phyloP scores from a whole-genome alignment of 2,113 vertebrate genomes.

The Ophthalmolycus amberensis region DNA sequence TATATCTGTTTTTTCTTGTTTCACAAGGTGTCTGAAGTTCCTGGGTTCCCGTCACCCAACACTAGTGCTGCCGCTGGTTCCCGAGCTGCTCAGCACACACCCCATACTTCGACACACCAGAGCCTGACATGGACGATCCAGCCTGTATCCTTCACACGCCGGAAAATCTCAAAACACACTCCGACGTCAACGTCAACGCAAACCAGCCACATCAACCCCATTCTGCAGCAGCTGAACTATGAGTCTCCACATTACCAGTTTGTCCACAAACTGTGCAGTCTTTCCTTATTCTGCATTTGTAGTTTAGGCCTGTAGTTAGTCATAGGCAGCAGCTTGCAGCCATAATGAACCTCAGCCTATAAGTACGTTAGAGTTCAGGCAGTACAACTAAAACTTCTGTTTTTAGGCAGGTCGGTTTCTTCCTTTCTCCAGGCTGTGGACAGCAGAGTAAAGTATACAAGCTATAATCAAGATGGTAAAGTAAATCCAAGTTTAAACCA shows the following conservation, averaged over 20 bases:
- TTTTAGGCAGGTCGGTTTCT: no score
- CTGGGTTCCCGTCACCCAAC: constrained; percentile 93
- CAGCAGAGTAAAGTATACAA: not conserved
- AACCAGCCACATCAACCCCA: not conserved
- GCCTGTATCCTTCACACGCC: constrained; percentile 91
- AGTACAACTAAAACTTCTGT: no score
- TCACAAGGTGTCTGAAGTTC: constrained; percentile 92
- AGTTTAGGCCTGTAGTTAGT: not conserved
- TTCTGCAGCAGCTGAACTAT: not conserved
- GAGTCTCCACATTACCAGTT: not conserved
- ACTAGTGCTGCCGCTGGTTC: constrained; percentile 94
- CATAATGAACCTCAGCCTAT: no score
- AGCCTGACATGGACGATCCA: constrained; percentile 98
- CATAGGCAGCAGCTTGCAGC: no score
- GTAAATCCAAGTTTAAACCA: no score
- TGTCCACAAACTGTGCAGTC: not conserved
- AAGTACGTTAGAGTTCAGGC: no score
- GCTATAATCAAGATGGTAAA: no score
- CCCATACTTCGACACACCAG: constrained; percentile 98
- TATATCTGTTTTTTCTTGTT: not conserved
- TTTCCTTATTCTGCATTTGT: not conserved
- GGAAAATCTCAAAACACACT: no score
- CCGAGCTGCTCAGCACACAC: constrained; percentile 95
- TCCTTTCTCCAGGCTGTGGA: no score
- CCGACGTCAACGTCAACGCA: no score